Base-by-base conservation (phyloP, 2,888 invertebrate genomes). In the Elgonia sp. region DNA sequence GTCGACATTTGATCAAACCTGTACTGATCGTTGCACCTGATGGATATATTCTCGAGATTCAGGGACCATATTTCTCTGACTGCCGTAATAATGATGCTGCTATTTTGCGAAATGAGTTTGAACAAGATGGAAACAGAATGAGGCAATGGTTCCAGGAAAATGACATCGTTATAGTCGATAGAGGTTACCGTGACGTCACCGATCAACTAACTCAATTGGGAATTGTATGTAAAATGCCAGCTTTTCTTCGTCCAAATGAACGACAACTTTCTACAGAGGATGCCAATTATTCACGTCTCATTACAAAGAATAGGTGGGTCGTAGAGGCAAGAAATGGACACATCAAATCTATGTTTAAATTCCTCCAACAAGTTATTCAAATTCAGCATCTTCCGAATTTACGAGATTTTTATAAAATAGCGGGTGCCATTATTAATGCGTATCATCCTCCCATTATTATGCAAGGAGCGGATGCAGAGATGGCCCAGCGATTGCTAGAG, bases 161-260 rank as follows among this genome's bases (percentile, higher is more conserved):
- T 37, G 79, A 89, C 55, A 77, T 89, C 4, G 14, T 89, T 53
- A 20, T 88, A n/a, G 75, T 88, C 3, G 85, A 89, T 72, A 69
- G 85, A 62, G 88, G 86, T 40, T 89, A 89, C 46, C 53, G 87
- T 1, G 89, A 89, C 81, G 84, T 76, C 60, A 87, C 76, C n/a
- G 62, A 65, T 50, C 55, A 75, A 8, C 46, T 82, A 10, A 42
- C 63, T 10, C 50, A 69, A 9, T 63, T 77, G n/a, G 77, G 77
- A n/a, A 63, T 84, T 70, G 10, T 50, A n/a, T 69, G 80, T 20
- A 60, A 83, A 46, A 83, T 83, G 79, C 70, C 75, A 14, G 40
- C 60, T 65, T 8, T 83, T 55, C 63, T 86, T 50, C 55, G 46
- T 14, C 60, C 1, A 8, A 63, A 57, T 42, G n/a, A 67, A 39